A percentile compares a stretch with the other conserved stretches of the same genome.
phyloP scores from a whole-genome alignment of 2,888 invertebrate species.

The Phragmatobia fuliginosa region DNA sequence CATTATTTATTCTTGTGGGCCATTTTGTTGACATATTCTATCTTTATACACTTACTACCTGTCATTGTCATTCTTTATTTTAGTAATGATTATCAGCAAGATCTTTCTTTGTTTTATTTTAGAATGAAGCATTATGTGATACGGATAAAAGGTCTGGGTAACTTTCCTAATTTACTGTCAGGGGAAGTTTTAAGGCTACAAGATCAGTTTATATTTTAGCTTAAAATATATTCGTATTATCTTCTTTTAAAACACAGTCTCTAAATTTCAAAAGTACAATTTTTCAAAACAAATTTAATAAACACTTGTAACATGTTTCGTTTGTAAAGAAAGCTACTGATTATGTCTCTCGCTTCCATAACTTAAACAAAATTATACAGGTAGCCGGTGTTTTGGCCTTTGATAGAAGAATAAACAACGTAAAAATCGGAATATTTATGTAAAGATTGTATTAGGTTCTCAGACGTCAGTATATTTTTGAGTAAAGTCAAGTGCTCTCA shows the following conservation, averaged over 20 bases:
- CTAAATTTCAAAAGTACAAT: neutral
- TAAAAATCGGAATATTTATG: conserved; percentile 9
- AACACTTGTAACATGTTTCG: neutral
- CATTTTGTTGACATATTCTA: neutral
- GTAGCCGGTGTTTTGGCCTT: conserved; percentile 11
- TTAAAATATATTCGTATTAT: neutral
- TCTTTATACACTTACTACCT: neutral
- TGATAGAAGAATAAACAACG: conserved; percentile 17
- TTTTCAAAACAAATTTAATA: neutral
- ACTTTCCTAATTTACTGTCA: no score
- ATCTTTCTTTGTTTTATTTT: no score
- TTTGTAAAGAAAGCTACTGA: neutral
- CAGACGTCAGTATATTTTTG: conserved; percentile 15
- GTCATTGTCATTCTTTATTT: neutral
- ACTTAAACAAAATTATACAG: conserved; percentile 12
- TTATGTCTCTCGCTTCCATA: neutral
- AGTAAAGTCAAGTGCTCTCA: conserved; percentile 16
- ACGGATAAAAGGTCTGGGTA: no score
- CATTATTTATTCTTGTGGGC: neutral
- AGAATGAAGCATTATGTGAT: no score
- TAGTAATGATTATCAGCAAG: neutral
- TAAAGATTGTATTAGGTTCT: conserved; percentile 12
- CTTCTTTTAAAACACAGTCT: neutral
- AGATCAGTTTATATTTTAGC: no score
- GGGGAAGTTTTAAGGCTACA: no score